Base-by-base conservation (phyloP, 2,113 vertebrate species). In the Myiozetetes cayanensis region DNA sequence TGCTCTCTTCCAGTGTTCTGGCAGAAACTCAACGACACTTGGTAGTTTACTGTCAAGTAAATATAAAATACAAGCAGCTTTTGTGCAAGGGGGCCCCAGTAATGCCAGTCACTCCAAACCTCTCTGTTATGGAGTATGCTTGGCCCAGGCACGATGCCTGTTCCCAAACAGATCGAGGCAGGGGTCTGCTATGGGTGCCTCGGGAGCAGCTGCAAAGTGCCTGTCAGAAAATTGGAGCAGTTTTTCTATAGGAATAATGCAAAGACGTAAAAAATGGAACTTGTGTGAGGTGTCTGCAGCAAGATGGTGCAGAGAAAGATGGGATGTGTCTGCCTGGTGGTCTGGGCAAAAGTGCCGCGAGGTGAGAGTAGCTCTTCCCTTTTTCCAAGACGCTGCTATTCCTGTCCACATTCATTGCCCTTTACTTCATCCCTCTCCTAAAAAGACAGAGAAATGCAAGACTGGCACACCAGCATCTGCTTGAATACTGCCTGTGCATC, bases 381-480 rank as follows among this genome's bases (percentile, higher is more conserved):
- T 49, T 63, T 70, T 25, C 28, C 4, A 4, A 49, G 46, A 24
- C 2, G 7, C 10, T 73, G 28, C 37, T 47, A 12, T 75, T 68
- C 25, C 39, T n/a, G 53, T 53, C 31, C 20, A 8, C 0, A 0
- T 79, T 87, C 13, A 1, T 12, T 55, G 55, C 24, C 21, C 8
- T 53, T 80, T 53, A 27, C 3, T 18, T 10, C 8, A 16, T 31
- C 23, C n/a, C 3, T 30, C 37, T 66, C 20, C n/a, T 89, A 20
- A 79, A 79, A 41, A n/a, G 59, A 30, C 31, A 16, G n/a, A 78
- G 72, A 55, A 80, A 55, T 59, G 30, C 35, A 50, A 44, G 56
- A 12, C 43, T 3, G 1, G 50, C 50, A 14, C 68, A 49, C 3
- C 52, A 73, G 55, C 37, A 27, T 46, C 81, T 74, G 52, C 35